phyloP scores from a whole-genome alignment of 2,113 vertebrate species.

The Sylvilagus bachmani region DNA sequence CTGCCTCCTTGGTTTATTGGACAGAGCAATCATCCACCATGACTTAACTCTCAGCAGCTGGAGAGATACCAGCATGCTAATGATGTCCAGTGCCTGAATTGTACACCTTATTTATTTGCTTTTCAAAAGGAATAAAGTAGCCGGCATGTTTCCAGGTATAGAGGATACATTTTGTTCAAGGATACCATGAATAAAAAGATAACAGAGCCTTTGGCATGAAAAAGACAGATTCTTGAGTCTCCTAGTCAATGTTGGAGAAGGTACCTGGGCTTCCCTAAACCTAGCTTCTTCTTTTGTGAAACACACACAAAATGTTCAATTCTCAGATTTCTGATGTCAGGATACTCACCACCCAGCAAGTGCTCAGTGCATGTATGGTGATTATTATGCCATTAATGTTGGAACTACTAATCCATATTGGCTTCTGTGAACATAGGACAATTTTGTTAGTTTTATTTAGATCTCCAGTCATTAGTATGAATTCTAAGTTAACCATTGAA shows the following conservation, averaged over 20 bases:
- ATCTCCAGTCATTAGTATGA: background rate
- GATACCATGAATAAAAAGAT: background rate
- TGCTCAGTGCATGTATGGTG: background rate
- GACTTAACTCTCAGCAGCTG: background rate
- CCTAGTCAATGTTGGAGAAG: background rate
- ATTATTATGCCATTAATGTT: background rate
- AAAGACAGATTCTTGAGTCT: background rate
- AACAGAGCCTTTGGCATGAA: background rate
- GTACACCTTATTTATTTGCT: background rate
- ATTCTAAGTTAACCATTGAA: background rate
- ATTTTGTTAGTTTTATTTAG: background rate
- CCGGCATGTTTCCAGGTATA: background rate
- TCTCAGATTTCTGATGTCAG: background rate
- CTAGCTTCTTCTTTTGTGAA: background rate
- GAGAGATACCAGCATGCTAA: background rate
- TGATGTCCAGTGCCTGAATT: background rate
- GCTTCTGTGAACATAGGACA: background rate
- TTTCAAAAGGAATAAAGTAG: background rate
- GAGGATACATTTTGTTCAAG: background rate
- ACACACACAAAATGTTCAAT: background rate
- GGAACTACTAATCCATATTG: background rate
- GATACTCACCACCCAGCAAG: background rate
- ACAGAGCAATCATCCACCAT: rapidly evolving
- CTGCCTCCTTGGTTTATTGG: rapidly evolving
- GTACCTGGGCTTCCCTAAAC: background rate